Evolutionary conservation across 2,797 vertebrate genomes (phyloP).

Genomic region (Neoniphon sammara): DNA sequence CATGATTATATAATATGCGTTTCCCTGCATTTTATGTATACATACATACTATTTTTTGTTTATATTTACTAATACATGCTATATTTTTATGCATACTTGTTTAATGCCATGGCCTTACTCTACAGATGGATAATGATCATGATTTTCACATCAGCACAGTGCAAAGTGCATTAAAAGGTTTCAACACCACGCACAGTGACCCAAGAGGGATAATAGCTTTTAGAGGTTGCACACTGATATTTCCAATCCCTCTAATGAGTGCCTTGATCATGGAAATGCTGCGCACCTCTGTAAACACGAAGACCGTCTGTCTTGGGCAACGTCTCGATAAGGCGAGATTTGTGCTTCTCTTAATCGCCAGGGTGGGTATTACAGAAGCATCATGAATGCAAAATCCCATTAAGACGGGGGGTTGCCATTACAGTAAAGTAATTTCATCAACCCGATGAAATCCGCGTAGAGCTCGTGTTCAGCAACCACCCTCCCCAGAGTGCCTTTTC

Average conservation of each 20-base stretch:
- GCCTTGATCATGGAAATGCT: slow-evolving; percentile 31
- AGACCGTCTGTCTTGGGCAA: slow-evolving; percentile 12
- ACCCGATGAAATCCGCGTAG: slow-evolving; percentile 34
- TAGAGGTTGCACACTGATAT: slow-evolving; percentile 21
- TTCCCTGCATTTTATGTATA: background rate
- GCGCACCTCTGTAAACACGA: slow-evolving; percentile 22
- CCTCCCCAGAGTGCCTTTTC: slow-evolving; percentile 30
- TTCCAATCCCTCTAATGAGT: slow-evolving; percentile 15
- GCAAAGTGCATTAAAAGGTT: background rate
- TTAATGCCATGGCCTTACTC: background rate
- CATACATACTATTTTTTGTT: no score
- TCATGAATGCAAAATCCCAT: slow-evolving; percentile 47
- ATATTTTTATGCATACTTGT: background rate
- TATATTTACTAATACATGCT: background rate
- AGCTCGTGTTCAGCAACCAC: slow-evolving; percentile 30
- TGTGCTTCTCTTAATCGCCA: slow-evolving; percentile 44
- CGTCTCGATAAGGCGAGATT: slow-evolving; percentile 27
- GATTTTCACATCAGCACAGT: slow-evolving; percentile 5
- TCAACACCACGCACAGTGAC: slow-evolving; percentile 11
- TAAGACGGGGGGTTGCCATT: slow-evolving; percentile 28
- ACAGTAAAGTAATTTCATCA: slow-evolving; percentile 49
- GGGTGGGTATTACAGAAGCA: slow-evolving; percentile 49
- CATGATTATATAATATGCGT: no score
- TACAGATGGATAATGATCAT: background rate
- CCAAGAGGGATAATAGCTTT: slow-evolving; percentile 27